Evolutionary conservation across 2,888 invertebrate genomes (phyloP), one percentile per base, ranked within the genome.

Genomic region (Drosophila aldrichi): DNA sequence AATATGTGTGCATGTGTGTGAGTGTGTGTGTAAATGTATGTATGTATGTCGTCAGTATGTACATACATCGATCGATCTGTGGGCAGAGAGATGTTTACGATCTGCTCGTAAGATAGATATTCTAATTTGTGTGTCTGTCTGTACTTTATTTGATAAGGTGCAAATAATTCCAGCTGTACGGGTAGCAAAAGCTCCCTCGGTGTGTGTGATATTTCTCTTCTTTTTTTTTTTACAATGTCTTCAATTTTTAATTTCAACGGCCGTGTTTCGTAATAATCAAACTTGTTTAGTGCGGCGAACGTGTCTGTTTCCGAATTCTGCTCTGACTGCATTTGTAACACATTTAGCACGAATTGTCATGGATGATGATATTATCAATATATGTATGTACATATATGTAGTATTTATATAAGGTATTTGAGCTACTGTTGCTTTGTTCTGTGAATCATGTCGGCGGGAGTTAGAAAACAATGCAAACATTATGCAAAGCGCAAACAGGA

Each of bases 261-360:
- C 72, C 90, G 74, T 87, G 86, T 87, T 87, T 89, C 87, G 86
- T 90, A 87, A 87, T 77, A 89, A 87, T 87, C 83, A 87, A 90
- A 81, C 82, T 84, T 86, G 90, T 87, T 86, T 88, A 79, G 54
- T 77, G 77, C 75, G 64, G 60, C 74, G 89, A 81, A 87, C 86
- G 86, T 87, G 86, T 83, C 90, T 81, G 67, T 87, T 87, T 81
- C 84, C 87, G 89, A 87, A 90, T 87, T 87, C 89, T 84, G 77
- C 73, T 65, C 76, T 70, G 68, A 74, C 81, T 88, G 86, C 88
- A 88, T 73, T 81, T 74, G 77, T 78, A 72, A 72, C 73, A 78
- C 81, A 78, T 80, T 68, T 77, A 66, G 48, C 81, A 77, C 77
- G 78, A 66, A 69, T 65, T 80, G 46, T n/a, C 62, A 58, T 59